These are phyloP conservation scores for Diaperis boleti DNA, from an alignment of 2,888 invertebrate species.

Conservation along the genomic window DNA sequence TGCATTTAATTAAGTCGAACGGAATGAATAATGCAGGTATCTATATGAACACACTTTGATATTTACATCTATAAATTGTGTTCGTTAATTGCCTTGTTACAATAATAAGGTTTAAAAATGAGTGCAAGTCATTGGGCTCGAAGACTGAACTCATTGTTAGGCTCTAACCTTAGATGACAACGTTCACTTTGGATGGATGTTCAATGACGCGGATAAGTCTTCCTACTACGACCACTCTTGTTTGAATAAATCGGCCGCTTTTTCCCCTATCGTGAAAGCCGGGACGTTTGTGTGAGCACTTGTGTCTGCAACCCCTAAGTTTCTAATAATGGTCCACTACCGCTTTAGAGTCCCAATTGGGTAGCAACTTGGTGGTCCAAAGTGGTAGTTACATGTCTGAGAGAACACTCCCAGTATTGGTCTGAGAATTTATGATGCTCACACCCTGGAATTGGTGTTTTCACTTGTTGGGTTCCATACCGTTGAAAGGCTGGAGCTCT, in stretches of 20 bases:
- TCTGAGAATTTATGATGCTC: constrained; percentile 55
- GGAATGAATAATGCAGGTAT: neutral
- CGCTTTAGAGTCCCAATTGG: neutral
- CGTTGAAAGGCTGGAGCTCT: neutral
- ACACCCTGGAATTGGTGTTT: constrained; percentile 56
- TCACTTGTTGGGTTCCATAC: neutral
- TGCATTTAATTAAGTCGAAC: neutral
- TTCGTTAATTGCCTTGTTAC: constrained; percentile 15
- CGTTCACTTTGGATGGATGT: neutral
- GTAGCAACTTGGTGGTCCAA: neutral
- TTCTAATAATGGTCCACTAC: neutral
- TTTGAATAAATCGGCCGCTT: neutral
- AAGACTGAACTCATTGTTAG: neutral
- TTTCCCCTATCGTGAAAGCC: neutral
- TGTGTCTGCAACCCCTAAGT: neutral
- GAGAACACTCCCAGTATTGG: neutral
- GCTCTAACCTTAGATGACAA: neutral
- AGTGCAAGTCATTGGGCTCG: neutral
- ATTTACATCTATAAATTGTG: neutral
- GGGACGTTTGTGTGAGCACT: neutral
- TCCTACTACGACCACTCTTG: neutral
- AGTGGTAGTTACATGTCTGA: neutral
- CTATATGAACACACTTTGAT: constrained; percentile 1
- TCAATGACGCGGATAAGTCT: neutral
- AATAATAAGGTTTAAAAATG: constrained; percentile 6